Evolutionary conservation across 2,797 vertebrate species (phyloP), one percentile per base, ranked within the genome.

Genomic region (Hypotaenidia philippensis): DNA sequence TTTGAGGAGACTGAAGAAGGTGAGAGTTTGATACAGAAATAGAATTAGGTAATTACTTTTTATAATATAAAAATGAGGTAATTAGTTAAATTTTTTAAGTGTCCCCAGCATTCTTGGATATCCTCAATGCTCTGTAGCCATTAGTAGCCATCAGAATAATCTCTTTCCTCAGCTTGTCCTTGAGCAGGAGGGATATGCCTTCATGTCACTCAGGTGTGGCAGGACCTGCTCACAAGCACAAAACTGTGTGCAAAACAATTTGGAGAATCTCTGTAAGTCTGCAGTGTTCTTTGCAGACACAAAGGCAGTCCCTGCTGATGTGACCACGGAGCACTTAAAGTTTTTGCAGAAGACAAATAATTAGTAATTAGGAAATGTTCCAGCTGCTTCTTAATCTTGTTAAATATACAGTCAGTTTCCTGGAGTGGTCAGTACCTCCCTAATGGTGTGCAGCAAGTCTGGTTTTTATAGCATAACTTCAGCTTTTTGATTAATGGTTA

Each of bases 1-100:
- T 99, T 98, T 93, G 99, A 99, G 94, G 99, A 99, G 97, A 97
- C 98, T 64, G 99, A 99, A 90, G 99, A 99, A 64, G 99, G 99
- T 99, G 98, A 94, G 98, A 78, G 29, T 77, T 76, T 87, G 69
- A 49, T 45, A 60, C 41, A 86, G 29, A 78, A 71, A 29, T 81
- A 31, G 44, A 69, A 57, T 61, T 64, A 5, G 11, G 4, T 79
- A 18, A 65, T 86, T 78, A 29, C 34, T 14, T 47, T 78, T 83
- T 52, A 26, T 38, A 20, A 45, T 52, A 40, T 1, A 76, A 74
- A 88, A 86, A 65, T 31, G 25, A 94, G 27, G 57, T 66, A 6
- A 9, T 76, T 5, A 8, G 70, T 23, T 38, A 66, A 21, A 5
- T 57, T 77, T 86, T 52, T 29, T 21, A 85, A 85, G 27, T 45